Percentiles rank a stretch among this genome's conserved stretches.
Conservation (phyloP, 2,113 vertebrate species). For the Calyptommatus sinebrachiatus region DNA sequence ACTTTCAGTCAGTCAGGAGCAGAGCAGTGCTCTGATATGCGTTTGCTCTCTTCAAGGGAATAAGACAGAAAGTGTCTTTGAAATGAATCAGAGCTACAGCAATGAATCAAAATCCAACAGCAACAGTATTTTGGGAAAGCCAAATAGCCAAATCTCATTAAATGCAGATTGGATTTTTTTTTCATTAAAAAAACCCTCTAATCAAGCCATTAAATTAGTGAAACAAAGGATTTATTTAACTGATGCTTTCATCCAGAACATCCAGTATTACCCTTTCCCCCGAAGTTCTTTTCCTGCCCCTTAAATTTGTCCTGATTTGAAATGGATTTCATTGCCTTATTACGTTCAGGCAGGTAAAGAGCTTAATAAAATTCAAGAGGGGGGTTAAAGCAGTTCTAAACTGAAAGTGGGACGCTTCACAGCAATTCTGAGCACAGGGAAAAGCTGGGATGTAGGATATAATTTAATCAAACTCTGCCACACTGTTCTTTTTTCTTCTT, state of each 20-base stretch:
- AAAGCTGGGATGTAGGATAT: not conserved
- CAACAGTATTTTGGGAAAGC: too few relatives aligned
- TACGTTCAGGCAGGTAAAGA: not conserved
- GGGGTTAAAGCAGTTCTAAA: constrained; percentile 2
- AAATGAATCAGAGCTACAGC: too few relatives aligned
- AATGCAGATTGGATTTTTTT: too few relatives aligned
- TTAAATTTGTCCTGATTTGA: not conserved
- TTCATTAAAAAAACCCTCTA: too few relatives aligned
- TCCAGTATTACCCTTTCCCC: constrained; percentile 6
- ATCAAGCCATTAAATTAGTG: constrained; percentile 2
- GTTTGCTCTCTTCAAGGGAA: too few relatives aligned
- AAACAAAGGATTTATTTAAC: constrained; percentile 22
- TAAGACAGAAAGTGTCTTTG: too few relatives aligned
- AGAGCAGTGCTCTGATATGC: too few relatives aligned
- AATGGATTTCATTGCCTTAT: not conserved
- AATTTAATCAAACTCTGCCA: not conserved
- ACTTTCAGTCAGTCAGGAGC: too few relatives aligned
- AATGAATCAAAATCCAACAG: too few relatives aligned
- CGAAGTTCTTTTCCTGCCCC: not conserved
- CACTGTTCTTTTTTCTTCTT: not conserved
- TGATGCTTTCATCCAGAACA: not conserved
- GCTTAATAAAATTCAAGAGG: constrained; percentile 16
- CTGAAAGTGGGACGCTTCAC: not conserved
- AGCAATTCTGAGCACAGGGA: not conserved
- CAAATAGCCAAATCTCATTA: too few relatives aligned